Evolutionary conservation across 2,113 vertebrate species (phyloP), one percentile per base, ranked within the genome.

Genomic region (Astatoreochromis straeleni): DNA sequence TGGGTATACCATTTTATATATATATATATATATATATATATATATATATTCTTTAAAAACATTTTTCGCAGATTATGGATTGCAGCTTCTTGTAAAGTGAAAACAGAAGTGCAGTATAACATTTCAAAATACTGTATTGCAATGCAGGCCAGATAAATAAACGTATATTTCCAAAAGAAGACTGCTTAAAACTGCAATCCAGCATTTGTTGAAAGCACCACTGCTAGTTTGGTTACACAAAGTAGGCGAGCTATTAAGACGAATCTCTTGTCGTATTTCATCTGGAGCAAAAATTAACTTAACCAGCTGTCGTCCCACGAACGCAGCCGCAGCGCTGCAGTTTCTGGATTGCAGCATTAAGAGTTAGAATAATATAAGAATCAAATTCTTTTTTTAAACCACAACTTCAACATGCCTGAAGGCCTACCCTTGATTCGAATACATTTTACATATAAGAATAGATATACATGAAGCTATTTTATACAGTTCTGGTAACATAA

Each of bases 381-480:
- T 90, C 55, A 9, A 14, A 79, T 49, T 75, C 9, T 75, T 65
- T 31, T 80, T 89, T 87, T 91, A 87, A 80, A 90, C 89, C 89
- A 93, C 92, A 91, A 87, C 89, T 91, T 93, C 49, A 92, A 87
- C 93, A 92, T 94, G 92, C 93, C 94, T 90, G 88, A 91, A 88
- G 91, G 93, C 93, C 93, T 93, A 94, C 88, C 90, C 89, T 94
- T 92, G 89, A 95, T 94, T 92, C 80, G 54, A 94, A 89, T 95
- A 95, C 90, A 92, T 90, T 90, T 91, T 90, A 94, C 92, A 95
- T 93, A 94, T 88, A 94, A 96, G 91, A 94, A 95, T 95, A 95
- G 82, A 92, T 95, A 93, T 94, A 94, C 94, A 93, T 91, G 91
- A 90, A 93, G 93, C 85, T 93, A 91, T 94, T 93, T 93, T 93